Evolutionary conservation across 30 jellyfish, hydroid and myxozoan species (phyloP).

Genomic region (Turritopsis dohrnii): DNA sequence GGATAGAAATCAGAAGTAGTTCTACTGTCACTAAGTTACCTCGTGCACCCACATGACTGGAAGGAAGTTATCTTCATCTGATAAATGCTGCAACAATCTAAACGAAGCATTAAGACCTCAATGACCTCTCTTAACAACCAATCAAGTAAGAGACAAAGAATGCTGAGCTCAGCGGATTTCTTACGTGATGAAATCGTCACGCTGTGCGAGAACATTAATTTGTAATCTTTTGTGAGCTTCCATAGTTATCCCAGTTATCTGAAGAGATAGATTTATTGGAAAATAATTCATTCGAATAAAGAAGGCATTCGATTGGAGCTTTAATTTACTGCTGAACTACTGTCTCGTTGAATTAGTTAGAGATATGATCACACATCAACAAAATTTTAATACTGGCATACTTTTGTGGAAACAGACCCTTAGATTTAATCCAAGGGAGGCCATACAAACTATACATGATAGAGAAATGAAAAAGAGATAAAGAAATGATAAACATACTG

Average conservation of each 20-base stretch:
- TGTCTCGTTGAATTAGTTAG: too few relatives aligned
- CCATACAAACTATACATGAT: background rate
- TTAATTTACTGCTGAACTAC: too few relatives aligned
- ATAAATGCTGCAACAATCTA: background rate
- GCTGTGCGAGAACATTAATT: conserved; percentile 44
- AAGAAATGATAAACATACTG: conserved; percentile 30
- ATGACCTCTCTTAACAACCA: background rate
- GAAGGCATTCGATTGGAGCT: background rate
- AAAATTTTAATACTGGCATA: too few relatives aligned
- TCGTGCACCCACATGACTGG: conserved; percentile 69
- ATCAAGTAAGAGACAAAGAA: background rate
- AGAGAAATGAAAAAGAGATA: background rate
- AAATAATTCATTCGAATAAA: background rate
- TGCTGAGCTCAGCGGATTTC: background rate
- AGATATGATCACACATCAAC: too few relatives aligned
- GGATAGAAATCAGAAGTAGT: background rate
- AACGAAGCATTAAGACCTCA: background rate
- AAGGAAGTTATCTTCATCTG: conserved; percentile 29
- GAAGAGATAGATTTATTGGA: background rate
- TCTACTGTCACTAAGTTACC: conserved; percentile 24
- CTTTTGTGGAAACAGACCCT: background rate
- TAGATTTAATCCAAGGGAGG: background rate
- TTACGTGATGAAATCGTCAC: conserved; percentile 32
- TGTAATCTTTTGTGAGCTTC: conserved; percentile 84
- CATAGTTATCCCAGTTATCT: conserved; percentile 95